phyloP scores from a whole-genome alignment of 1,140 invertebrate genomes.

The Calephelis virginiensis region DNA sequence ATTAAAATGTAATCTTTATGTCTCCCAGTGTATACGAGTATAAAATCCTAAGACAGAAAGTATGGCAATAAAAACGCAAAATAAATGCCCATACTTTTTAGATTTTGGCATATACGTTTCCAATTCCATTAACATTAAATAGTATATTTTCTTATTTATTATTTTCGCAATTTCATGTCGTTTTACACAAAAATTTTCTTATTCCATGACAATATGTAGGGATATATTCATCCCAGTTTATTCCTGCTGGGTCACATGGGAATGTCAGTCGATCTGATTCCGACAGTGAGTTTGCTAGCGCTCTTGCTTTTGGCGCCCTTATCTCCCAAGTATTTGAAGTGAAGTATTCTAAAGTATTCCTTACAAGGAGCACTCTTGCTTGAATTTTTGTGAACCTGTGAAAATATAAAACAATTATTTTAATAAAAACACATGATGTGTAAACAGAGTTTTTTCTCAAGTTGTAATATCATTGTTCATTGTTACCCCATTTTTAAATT shows the following conservation, averaged over 20 bases:
- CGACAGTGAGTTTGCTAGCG: constrained; percentile 29
- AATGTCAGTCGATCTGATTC: constrained; percentile 29
- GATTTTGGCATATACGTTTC: no score
- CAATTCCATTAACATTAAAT: no score
- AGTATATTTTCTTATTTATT: no score
- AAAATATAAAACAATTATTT: not conserved
- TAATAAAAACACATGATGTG: no score
- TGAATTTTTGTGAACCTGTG: constrained; percentile 37
- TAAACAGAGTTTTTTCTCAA: no score
- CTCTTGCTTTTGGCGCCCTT: constrained; percentile 25
- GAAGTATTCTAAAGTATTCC: constrained; percentile 33
- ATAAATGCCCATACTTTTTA: no score
- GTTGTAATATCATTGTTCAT: no score
- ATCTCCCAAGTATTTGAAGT: constrained; percentile 36
- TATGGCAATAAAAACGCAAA: no score
- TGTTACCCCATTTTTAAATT: no score
- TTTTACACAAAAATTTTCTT: constrained; percentile 29
- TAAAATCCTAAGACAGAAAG: no score
- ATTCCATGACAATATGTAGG: constrained; percentile 36
- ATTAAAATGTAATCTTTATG: no score
- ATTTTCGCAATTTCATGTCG: not conserved
- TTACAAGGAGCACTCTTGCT: constrained; percentile 19
- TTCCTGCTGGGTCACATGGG: constrained; percentile 29
- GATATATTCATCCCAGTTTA: constrained; percentile 39
- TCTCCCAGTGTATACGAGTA: no score